These are phyloP conservation scores for Taphrorychus bicolor DNA, from an alignment of 2,888 invertebrate genomes.

Conservation along the genomic window DNA sequence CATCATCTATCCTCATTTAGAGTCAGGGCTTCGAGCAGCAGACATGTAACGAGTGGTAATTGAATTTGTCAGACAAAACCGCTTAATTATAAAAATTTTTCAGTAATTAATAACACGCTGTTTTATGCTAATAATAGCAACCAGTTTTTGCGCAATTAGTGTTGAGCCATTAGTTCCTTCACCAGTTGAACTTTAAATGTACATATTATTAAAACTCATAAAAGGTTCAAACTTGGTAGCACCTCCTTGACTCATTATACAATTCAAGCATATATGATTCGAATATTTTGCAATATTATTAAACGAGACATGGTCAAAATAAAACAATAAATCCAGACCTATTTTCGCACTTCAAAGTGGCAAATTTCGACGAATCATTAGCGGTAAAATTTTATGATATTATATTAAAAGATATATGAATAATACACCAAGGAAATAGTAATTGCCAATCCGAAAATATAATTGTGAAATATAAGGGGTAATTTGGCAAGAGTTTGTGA, in stretches of 20 bases:
- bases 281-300: too few relatives aligned
- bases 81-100: conserved; percentile 7
- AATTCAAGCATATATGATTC: too few relatives aligned
- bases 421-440: conserved; percentile 15
- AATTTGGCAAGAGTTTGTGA: conserved; percentile 23
- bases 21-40: neutral
- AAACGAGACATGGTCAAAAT: neutral
- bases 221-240: neutral
- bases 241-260: neutral
- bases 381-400: neutral
- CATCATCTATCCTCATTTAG: neutral
- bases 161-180: conserved; percentile 8
- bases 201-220: neutral
- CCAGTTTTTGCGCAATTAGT: conserved; percentile 3
- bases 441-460: conserved; percentile 32
- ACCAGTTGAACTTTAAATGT: neutral
- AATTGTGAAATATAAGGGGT: conserved; percentile 24
- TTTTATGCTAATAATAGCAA: conserved; percentile 6
- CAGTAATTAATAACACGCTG: neutral
- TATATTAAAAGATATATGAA: neutral
- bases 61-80: conserved; percentile 13
- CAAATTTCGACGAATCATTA: neutral
- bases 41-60: conserved; percentile 5
- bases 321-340: neutral
- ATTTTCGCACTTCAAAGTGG: neutral